A percentile compares a stretch with the other conserved stretches of the same genome.
phyloP scores from a whole-genome alignment of 2,888 invertebrate species.

The Epicampocera succincta region DNA sequence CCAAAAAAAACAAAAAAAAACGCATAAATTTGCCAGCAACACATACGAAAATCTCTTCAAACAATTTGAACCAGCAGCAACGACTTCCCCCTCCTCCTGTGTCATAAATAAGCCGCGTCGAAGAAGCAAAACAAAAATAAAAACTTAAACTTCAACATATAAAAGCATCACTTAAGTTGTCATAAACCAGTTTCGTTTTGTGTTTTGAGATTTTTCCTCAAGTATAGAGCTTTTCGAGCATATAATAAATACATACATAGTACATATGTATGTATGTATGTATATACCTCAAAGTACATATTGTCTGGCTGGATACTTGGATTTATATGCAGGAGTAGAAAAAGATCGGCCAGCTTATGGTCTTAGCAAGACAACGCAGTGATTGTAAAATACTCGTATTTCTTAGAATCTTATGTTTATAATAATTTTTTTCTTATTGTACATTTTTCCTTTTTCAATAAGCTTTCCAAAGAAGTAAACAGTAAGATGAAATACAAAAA shows the following conservation, averaged over 20 bases:
- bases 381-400: slow-evolving; percentile 61
- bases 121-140: slow-evolving; percentile 12
- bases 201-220: background rate
- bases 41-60: slow-evolving; percentile 34
- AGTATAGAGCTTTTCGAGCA: slow-evolving; percentile 36
- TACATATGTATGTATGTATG: too few relatives aligned
- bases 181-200: slow-evolving; percentile 66
- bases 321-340: background rate
- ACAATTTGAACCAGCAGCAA: background rate
- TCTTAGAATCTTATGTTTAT: slow-evolving; percentile 64
- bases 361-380: slow-evolving; percentile 24
- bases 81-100: background rate
- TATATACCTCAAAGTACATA: slow-evolving; percentile 10
- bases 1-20: slow-evolving; percentile 39
- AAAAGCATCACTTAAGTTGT: slow-evolving; percentile 61
- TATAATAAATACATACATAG: background rate
- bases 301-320: slow-evolving; percentile 33
- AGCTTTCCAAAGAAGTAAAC: slow-evolving; percentile 39
- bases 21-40: slow-evolving; percentile 42
- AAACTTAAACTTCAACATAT: slow-evolving; percentile 49
- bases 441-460: background rate
- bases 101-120: background rate
- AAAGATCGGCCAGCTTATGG: background rate
- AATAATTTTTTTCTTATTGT: slow-evolving; percentile 21
- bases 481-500: slow-evolving; percentile 35